A percentile compares a stretch with the other conserved stretches of the same genome.
Conservation (phyloP, 2,113 vertebrate species). For the Eolophus roseicapilla region DNA sequence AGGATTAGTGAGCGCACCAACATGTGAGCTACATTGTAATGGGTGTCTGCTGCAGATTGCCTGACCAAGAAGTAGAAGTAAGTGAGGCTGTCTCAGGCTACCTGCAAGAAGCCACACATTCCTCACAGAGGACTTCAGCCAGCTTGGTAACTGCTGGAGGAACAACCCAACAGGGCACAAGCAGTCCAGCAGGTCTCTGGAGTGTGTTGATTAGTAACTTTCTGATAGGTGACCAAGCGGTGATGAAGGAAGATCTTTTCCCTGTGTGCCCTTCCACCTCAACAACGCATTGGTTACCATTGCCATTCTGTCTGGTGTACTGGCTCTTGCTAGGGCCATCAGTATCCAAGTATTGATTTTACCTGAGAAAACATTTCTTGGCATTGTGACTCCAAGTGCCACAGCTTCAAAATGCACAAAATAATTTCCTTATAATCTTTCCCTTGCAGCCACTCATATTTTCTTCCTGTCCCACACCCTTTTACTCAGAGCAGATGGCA, state of each 20-base stretch:
- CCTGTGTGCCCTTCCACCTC: not conserved
- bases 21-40: rapidly evolving
- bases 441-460: not conserved
- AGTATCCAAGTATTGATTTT: not conserved
- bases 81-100: not conserved
- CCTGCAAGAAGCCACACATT: not conserved
- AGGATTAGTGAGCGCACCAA: not conserved
- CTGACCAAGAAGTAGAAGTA: not conserved
- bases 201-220: not conserved
- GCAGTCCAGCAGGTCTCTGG: not conserved
- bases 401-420: not conserved
- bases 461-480: not conserved
- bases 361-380: not conserved
- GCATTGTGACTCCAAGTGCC: rapidly evolving
- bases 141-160: not conserved
- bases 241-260: not conserved
- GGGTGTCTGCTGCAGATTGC: not conserved
- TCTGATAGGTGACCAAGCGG: not conserved
- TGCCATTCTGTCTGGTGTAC: not conserved
- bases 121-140: not conserved
- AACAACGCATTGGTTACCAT: not conserved
- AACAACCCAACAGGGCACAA: too few species aligned
- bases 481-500: not conserved
- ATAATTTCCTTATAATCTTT: not conserved
- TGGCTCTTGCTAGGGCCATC: not conserved